Base-by-base conservation (phyloP, 2,113 vertebrate genomes). In the Tragelaphus buxtoni region DNA sequence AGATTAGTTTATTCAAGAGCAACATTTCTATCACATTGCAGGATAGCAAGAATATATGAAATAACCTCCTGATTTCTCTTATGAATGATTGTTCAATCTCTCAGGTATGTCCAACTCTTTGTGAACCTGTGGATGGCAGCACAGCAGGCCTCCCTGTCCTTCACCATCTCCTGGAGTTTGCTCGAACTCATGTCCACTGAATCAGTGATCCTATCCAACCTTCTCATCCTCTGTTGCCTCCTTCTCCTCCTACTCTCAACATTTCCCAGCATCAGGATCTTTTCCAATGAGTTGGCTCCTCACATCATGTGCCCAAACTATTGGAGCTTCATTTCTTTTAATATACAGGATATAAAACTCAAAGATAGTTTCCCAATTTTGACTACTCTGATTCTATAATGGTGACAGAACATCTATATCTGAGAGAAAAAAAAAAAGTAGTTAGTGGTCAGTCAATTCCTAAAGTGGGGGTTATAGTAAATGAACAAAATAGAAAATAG, bases 81-180 rank as follows among this genome's bases (percentile, higher is more conserved):
- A 65, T 9, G 32, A 42, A 3, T 42, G 3, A 0, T 74, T 42
- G 22, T 42, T 74, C 35, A 42, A 0, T 42, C 22, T 39, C 39
- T 24, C 18, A 14, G 11, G 22, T 13, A 42, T 26, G 39, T 74
- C 69, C 0, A 7, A 24, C 11, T 13, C 22, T 7, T 74, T 42
- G 39, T 0, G 39, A 26, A 42, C 12, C 10, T 39, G 39, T 0
- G 22, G 69, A 2, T 7, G 5, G 39, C 39, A 74, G 22, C 69
- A 26, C 11, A 42, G 5, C 20, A 74, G 39, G 69, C 39, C 39
- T 42, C 39, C 39, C 22, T 42, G 35, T 74, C 69, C 69, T 42
- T 42, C 0, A 0, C 22, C 24, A 13, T 74, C 35, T 26, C 39
- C 69, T 42, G 39, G 39, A 74, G 22, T 7, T 74, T 74, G 69